phyloP scores from a whole-genome alignment of 2,888 invertebrate species.

The Polydrusus tereticollis region DNA sequence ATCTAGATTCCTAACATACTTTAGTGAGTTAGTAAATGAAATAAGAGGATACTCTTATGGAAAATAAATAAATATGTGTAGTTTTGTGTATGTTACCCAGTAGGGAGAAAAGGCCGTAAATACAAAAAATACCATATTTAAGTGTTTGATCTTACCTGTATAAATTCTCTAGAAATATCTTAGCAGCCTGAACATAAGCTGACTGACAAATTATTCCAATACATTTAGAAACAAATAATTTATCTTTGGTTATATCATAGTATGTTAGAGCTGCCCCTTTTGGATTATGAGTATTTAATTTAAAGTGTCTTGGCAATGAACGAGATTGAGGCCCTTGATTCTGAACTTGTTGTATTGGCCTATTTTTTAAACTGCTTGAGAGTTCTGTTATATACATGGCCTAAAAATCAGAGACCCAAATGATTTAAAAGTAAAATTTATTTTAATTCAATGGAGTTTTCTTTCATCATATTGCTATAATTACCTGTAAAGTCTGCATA shows the following conservation, averaged over 20 bases:
- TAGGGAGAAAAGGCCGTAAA: too few species aligned
- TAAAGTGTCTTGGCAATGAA: slow-evolving; percentile 91
- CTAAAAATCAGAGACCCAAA: slow-evolving; percentile 26
- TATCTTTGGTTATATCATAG: slow-evolving; percentile 94
- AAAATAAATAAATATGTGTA: too few species aligned
- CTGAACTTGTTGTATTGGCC: slow-evolving; percentile 72
- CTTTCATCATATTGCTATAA: neutral
- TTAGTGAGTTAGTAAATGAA: too few species aligned
- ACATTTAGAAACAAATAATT: slow-evolving; percentile 95
- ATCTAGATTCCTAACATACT: too few species aligned
- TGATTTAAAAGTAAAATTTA: too few species aligned
- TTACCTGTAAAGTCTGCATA: slow-evolving; percentile 93
- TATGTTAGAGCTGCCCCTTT: slow-evolving; percentile 79
- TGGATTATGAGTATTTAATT: slow-evolving; percentile 78
- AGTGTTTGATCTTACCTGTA: slow-evolving; percentile 81
- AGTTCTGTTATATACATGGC: slow-evolving; percentile 89
- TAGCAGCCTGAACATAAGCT: slow-evolving; percentile 90
- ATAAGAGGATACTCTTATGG: too few species aligned
- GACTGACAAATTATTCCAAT: slow-evolving; percentile 91
- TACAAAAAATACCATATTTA: neutral
- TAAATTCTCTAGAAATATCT: slow-evolving; percentile 88
- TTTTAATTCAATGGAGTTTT: too few species aligned
- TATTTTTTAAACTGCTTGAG: slow-evolving; percentile 82
- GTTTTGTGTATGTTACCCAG: too few species aligned
- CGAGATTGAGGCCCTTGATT: slow-evolving; percentile 80